Conservation (phyloP, 2,797 vertebrate species). For the Sylvilagus floridanus region DNA sequence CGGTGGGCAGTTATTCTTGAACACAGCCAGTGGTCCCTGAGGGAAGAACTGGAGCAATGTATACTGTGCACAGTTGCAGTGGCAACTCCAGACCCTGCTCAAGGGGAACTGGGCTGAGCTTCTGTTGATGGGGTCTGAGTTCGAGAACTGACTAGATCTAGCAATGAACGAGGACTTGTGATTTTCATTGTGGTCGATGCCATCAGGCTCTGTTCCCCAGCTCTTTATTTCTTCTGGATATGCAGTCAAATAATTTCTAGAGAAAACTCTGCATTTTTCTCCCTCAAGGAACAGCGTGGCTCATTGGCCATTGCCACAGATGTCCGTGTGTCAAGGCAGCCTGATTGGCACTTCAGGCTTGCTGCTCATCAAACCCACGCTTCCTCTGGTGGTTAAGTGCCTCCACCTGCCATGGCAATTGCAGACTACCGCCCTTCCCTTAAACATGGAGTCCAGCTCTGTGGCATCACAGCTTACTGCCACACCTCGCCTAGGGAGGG, state of each 20-base stretch:
- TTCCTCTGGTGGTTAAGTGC: background rate
- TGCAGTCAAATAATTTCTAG: background rate
- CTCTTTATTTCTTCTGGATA: background rate
- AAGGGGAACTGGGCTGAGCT: background rate
- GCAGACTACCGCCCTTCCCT: background rate
- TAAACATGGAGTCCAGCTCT: background rate
- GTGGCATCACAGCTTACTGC: background rate
- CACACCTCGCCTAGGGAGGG: background rate
- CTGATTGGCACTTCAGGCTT: background rate
- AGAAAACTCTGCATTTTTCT: background rate
- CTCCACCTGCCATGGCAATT: background rate
- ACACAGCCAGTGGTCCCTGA: background rate
- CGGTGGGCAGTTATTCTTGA: background rate
- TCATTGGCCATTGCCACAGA: background rate
- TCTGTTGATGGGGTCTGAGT: background rate
- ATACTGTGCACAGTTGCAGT: background rate
- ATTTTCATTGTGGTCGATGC: background rate
- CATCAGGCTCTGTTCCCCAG: background rate
- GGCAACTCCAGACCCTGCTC: background rate
- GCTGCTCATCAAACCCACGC: background rate
- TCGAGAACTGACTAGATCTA: background rate
- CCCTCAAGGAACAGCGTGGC: background rate
- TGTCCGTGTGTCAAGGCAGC: background rate
- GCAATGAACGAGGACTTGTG: background rate
- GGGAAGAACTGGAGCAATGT: background rate